These are phyloP conservation scores for Oeneis ivallda DNA, from an alignment of 2,888 invertebrate species.

Conservation along the genomic window DNA sequence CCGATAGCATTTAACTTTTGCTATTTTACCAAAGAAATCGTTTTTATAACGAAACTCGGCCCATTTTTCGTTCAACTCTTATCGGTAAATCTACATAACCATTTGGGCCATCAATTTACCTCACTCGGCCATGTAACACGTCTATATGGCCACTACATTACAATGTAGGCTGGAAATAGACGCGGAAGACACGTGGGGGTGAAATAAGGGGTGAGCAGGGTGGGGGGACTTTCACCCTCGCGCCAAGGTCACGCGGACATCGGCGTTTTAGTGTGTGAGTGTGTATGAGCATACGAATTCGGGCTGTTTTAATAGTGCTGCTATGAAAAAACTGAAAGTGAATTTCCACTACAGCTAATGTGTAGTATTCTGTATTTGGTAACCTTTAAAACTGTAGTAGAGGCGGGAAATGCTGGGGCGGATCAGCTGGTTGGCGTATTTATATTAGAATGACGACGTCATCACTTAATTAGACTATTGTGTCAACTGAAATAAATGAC, in stretches of 20 bases:
- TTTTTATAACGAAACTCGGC: too few relatives aligned
- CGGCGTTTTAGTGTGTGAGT: constrained; percentile 44
- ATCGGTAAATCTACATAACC: not conserved
- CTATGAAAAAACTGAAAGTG: constrained; percentile 37
- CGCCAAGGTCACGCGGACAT: constrained; percentile 77
- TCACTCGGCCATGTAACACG: constrained; percentile 10
- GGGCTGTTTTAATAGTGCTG: constrained; percentile 36
- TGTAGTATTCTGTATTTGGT: constrained; percentile 26
- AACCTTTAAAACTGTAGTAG: constrained; percentile 9
- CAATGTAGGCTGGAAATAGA: constrained; percentile 63
- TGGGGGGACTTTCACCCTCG: constrained; percentile 73
- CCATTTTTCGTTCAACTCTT: not conserved
- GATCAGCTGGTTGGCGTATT: too few relatives aligned
- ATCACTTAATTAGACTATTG: too few relatives aligned
- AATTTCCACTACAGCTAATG: constrained; percentile 17
- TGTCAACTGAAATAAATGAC: too few relatives aligned
- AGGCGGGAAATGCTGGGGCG: too few relatives aligned
- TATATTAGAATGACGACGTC: too few relatives aligned
- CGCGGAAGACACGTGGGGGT: constrained; percentile 61
- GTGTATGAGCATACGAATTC: constrained; percentile 37
- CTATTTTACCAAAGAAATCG: too few relatives aligned
- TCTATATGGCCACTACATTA: constrained; percentile 41
- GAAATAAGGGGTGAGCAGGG: not conserved
- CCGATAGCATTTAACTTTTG: too few relatives aligned
- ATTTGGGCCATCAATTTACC: constrained; percentile 4